These are phyloP conservation scores for Nephotettix cincticeps DNA, from an alignment of 1,140 invertebrate genomes.

Conservation along the genomic window DNA sequence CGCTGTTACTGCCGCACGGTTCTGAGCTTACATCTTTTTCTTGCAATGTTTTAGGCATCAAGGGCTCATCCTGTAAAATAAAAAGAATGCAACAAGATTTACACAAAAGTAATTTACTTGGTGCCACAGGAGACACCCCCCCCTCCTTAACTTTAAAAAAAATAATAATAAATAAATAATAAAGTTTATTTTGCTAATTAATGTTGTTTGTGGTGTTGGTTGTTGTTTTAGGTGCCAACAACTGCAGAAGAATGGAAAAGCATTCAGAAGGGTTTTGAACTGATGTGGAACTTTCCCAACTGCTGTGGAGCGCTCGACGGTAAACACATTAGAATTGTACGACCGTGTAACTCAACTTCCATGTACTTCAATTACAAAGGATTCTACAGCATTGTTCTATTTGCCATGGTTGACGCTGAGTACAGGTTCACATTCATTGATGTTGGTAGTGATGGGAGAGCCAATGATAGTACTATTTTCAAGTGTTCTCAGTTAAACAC, in stretches of 20 bases:
- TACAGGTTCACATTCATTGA: conserved; percentile 47
- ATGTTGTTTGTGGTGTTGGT: background rate
- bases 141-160: background rate
- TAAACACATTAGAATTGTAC: conserved; percentile 46
- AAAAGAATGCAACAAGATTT: background rate
- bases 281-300: conserved; percentile 46
- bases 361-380: conserved; percentile 48
- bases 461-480: conserved; percentile 42
- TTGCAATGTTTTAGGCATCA: background rate
- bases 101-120: background rate
- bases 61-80: background rate
- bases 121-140: background rate
- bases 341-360: conserved; percentile 41
- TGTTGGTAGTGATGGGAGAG: conserved; percentile 44
- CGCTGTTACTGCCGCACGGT: background rate
- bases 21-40: background rate
- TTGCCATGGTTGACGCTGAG: conserved; percentile 43
- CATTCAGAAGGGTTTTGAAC: conserved; percentile 39
- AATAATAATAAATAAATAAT: background rate
- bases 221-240: conserved; percentile 24
- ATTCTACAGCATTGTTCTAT: conserved; percentile 46
- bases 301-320: conserved; percentile 47
- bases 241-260: conserved; percentile 34
- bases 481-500: background rate
- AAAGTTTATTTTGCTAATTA: background rate